phyloP scores from a whole-genome alignment of 2,797 vertebrate species.

The Rhinophrynus dorsalis region DNA sequence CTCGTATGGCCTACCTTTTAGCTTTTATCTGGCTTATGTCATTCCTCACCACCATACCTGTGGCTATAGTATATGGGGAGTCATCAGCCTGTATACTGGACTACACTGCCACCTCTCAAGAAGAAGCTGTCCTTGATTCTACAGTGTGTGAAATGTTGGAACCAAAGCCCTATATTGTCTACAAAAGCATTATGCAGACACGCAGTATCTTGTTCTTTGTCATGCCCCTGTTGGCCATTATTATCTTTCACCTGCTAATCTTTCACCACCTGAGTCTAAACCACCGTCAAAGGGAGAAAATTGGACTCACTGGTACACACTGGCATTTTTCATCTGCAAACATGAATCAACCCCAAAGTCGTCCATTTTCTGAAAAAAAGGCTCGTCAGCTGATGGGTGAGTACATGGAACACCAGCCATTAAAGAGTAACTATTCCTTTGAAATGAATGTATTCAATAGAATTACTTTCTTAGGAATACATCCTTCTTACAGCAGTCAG shows the following conservation, averaged over 20 bases:
- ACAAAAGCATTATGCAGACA: conserved; percentile 68
- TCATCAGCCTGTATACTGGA: conserved; percentile 70
- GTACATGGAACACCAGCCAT: conserved; percentile 1
- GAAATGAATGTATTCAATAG: too few species aligned
- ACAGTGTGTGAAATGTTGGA: conserved; percentile 78
- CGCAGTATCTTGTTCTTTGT: conserved; percentile 71
- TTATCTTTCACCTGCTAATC: conserved; percentile 71
- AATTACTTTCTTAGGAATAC: too few species aligned
- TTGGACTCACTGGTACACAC: conserved; percentile 64
- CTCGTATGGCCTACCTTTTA: conserved; percentile 65
- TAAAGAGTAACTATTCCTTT: not conserved
- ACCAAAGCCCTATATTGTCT: conserved; percentile 67
- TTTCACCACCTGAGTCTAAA: conserved; percentile 66
- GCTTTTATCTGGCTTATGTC: conserved; percentile 70
- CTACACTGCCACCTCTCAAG: conserved; percentile 63
- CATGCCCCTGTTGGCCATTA: conserved; percentile 69
- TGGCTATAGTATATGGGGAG: conserved; percentile 72
- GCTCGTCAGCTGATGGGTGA: conserved; percentile 76
- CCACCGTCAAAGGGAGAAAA: conserved; percentile 65
- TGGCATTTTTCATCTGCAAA: conserved; percentile 52
- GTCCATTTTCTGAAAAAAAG: conserved; percentile 69
- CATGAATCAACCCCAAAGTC: conserved; percentile 58
- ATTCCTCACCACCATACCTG: conserved; percentile 68
- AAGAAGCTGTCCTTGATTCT: conserved; percentile 68
- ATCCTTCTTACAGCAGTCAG: too few species aligned